phyloP scores from a whole-genome alignment of 30 jellyfish, hydroid and myxozoan genomes.

The Calvadosia cruxmelitensis region DNA sequence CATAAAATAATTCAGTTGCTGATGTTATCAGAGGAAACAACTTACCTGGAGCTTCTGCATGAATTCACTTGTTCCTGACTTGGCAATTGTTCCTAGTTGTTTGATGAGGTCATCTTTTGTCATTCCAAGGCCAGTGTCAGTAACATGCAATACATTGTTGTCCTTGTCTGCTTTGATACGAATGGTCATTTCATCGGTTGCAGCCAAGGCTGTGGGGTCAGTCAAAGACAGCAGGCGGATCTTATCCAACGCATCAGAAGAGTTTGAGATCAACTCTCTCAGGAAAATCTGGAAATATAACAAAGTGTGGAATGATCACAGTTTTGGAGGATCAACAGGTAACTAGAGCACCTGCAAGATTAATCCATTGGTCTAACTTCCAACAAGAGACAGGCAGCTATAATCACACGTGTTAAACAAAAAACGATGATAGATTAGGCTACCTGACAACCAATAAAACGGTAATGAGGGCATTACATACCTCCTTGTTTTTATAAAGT shows the following conservation, averaged over 20 bases:
- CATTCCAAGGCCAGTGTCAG: constrained; percentile 99
- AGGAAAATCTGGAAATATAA: constrained; percentile 66
- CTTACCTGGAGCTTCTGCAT: constrained; percentile 71
- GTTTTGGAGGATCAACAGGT: neutral
- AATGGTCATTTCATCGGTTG: constrained; percentile 75
- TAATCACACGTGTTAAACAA: no score
- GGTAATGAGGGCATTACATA: constrained; percentile 3
- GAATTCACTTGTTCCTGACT: constrained; percentile 98
- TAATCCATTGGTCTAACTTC: no score
- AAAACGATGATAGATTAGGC: no score
- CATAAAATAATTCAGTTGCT: no score
- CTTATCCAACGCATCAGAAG: constrained; percentile 98
- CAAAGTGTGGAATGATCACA: neutral
- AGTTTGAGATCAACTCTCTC: constrained; percentile 95
- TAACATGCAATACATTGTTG: constrained; percentile 64
- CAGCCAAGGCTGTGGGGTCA: constrained; percentile 67
- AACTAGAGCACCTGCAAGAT: neutral
- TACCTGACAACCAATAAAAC: neutral
- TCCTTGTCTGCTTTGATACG: constrained; percentile 87
- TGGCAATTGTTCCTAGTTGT: constrained; percentile 98
- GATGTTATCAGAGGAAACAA: no score
- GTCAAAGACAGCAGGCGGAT: constrained; percentile 74
- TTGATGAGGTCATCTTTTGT: constrained; percentile 88
- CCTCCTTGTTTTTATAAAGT: constrained; percentile 96
- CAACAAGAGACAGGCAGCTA: no score